phyloP scores from a whole-genome alignment of 2,888 invertebrate genomes.

The Amiota minor region DNA sequence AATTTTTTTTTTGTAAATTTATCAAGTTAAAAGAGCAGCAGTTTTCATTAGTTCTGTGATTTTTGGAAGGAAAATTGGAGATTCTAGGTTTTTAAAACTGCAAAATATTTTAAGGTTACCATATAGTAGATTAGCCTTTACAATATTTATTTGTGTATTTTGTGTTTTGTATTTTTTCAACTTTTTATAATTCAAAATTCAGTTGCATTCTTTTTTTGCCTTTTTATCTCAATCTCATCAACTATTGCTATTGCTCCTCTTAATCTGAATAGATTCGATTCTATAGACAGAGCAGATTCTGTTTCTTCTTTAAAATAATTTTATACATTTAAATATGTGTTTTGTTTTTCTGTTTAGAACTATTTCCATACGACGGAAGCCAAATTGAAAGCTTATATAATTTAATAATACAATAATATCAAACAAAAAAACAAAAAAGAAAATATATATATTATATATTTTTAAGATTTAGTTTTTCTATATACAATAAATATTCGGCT shows the following conservation, averaged over 20 bases:
- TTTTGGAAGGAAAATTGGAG: too few species aligned
- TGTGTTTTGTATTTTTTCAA: background rate
- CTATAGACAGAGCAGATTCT: too few species aligned
- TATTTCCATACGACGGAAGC: conserved; percentile 22
- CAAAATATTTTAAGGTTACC: too few species aligned
- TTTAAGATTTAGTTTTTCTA: background rate
- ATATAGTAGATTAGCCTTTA: too few species aligned
- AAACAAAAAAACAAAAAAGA: conserved; percentile 11
- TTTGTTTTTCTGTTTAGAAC: background rate
- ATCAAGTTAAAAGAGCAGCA: too few species aligned
- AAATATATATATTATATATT: background rate
- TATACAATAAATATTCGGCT: conserved; percentile 28
- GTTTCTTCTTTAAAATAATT: background rate
- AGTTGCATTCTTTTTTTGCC: background rate
- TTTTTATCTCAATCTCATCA: background rate
- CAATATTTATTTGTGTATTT: background rate
- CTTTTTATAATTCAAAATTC: background rate
- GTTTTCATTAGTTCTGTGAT: too few species aligned
- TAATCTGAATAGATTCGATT: background rate
- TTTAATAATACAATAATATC: too few species aligned
- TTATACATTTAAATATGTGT: background rate
- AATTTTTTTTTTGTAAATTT: too few species aligned
- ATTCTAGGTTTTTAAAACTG: too few species aligned
- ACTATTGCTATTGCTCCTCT: background rate
- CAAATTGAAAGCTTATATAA: background rate